Evolutionary conservation across 2,888 invertebrate species (phyloP).

Genomic region (Torymus aiolomorphi): DNA sequence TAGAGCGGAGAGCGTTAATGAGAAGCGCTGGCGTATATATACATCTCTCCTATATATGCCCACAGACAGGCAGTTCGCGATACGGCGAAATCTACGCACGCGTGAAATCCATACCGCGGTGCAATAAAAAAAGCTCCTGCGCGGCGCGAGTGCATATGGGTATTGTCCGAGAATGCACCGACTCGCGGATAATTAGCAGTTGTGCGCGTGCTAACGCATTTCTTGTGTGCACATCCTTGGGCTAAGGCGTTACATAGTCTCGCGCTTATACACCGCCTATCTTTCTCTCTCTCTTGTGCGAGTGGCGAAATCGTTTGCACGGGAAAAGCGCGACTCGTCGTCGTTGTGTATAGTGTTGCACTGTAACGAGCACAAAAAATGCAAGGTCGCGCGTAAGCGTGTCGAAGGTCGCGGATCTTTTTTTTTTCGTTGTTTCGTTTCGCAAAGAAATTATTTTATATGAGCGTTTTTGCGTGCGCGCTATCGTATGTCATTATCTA

Average conservation of each 20-base stretch:
- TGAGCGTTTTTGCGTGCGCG: not conserved
- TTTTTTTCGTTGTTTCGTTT: not conserved
- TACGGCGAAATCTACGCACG: conserved; percentile 17
- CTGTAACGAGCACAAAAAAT: conserved; percentile 1
- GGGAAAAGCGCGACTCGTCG: conserved; percentile 9
- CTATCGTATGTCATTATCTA: not conserved
- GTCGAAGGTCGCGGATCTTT: conserved; percentile 37
- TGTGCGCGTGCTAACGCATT: conserved; percentile 11
- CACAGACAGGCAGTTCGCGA: no score
- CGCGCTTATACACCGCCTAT: not conserved
- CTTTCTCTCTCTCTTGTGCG: not conserved
- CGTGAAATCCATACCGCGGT: conserved; percentile 52
- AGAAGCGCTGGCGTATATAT: conserved; percentile 63
- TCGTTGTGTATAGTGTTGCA: not conserved
- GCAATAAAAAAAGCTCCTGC: no score
- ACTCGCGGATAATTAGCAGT: conserved; percentile 13
- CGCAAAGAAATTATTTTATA: conserved; percentile 12
- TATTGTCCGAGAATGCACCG: not conserved
- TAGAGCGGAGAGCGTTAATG: conserved; percentile 65
- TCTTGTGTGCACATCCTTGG: conserved; percentile 24
- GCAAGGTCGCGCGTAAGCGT: conserved; percentile 39
- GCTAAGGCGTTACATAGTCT: no score
- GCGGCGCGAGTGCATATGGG: not conserved
- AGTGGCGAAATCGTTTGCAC: conserved; percentile 12
- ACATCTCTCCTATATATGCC: no score